phyloP scores from a whole-genome alignment of 2,797 vertebrate genomes.

The Anguilla obscura region DNA sequence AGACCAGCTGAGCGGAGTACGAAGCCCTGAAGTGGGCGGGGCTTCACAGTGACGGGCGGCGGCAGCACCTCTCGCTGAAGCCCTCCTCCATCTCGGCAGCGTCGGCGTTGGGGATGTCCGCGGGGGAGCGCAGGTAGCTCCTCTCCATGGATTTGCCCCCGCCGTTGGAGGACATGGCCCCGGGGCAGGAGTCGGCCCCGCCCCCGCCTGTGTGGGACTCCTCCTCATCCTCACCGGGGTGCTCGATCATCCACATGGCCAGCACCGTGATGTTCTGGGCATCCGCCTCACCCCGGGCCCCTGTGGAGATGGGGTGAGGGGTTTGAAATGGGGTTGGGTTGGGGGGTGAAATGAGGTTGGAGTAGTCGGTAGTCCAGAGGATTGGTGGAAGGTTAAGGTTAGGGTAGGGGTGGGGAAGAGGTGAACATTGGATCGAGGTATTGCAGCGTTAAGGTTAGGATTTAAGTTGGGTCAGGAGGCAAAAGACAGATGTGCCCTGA shows the following conservation, averaged over 20 bases:
- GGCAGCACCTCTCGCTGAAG: constrained; percentile 87
- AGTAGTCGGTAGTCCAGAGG: neutral
- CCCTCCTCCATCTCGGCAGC: constrained; percentile 89
- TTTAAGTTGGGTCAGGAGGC: neutral
- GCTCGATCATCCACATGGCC: constrained; percentile 99
- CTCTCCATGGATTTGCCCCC: constrained; percentile 84
- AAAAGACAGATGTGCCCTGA: neutral
- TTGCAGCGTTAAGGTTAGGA: neutral
- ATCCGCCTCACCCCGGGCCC: constrained; percentile 90
- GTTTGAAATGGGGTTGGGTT: neutral
- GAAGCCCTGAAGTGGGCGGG: neutral
- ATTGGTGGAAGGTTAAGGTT: neutral
- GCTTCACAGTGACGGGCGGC: neutral
- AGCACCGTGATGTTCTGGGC: constrained; percentile 96
- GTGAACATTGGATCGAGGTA: neutral
- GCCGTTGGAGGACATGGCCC: constrained; percentile 66
- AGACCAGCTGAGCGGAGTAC: neutral
- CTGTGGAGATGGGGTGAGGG: constrained; percentile 58
- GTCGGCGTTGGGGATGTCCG: constrained; percentile 85
- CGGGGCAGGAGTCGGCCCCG: constrained; percentile 69
- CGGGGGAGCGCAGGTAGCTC: constrained; percentile 82
- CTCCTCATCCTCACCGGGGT: constrained; percentile 89
- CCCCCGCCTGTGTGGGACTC: constrained; percentile 72
- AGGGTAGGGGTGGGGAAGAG: neutral
- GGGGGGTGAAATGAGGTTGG: neutral